Percentiles rank a stretch among this genome's conserved stretches.
Evolutionary conservation across 1,140 invertebrate genomes (phyloP).

Genomic region (Phymastichus coffea): DNA sequence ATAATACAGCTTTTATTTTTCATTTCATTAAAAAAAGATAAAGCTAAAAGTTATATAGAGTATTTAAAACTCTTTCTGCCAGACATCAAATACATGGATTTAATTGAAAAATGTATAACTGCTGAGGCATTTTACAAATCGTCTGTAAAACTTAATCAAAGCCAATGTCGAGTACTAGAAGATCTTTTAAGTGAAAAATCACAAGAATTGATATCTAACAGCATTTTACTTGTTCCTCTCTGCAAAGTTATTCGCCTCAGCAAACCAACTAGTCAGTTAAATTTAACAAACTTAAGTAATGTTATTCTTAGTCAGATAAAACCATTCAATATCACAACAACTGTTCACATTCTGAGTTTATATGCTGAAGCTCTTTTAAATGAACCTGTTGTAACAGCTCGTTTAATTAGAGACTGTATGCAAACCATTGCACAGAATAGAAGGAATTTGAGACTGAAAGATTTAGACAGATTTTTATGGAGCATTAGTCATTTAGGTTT

Average conservation of each 20-base stretch:
- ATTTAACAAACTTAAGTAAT: conserved; percentile 26
- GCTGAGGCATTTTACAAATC: conserved; percentile 27
- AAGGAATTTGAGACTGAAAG: conserved; percentile 18
- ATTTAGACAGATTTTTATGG: conserved; percentile 31
- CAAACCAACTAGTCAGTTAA: conserved; percentile 6
- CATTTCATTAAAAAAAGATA: conserved; percentile 18
- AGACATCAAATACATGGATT: conserved; percentile 19
- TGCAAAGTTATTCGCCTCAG: conserved; percentile 30
- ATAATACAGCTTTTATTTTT: conserved; percentile 28
- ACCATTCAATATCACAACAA: conserved; percentile 13
- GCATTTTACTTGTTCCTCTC: conserved; percentile 20
- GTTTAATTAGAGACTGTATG: conserved; percentile 18
- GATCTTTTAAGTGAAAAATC: conserved; percentile 21
- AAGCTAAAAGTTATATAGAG: background rate
- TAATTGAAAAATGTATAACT: conserved; percentile 30
- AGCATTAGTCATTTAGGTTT: conserved; percentile 22
- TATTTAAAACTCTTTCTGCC: conserved; percentile 21
- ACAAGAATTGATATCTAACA: conserved; percentile 19
- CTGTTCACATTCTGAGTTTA: conserved; percentile 24
- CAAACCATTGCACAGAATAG: background rate
- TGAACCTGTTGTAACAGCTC: conserved; percentile 8
- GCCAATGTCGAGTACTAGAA: conserved; percentile 18
- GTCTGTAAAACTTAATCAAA: conserved; percentile 8
- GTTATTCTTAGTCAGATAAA: conserved; percentile 6
- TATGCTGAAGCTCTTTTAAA: conserved; percentile 24